These are phyloP conservation scores for Cotesia typhae DNA, from an alignment of 1,140 invertebrate genomes.

Conservation along the genomic window DNA sequence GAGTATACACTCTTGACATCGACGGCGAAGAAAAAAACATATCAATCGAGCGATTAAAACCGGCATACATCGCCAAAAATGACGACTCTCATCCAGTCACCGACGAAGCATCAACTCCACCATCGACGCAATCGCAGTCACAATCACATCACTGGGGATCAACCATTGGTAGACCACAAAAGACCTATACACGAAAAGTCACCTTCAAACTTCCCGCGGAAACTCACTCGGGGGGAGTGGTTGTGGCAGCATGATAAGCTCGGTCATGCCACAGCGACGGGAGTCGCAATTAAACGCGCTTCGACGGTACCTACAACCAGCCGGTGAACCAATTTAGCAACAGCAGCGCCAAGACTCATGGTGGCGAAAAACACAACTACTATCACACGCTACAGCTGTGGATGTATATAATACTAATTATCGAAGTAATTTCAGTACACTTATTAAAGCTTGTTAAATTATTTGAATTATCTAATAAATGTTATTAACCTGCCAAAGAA, in stretches of 20 bases:
- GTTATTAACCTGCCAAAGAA: no score
- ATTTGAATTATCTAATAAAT: no score
- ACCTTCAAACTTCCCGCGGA: neutral
- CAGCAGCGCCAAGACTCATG: no score
- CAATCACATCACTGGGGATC: neutral
- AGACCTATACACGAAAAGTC: neutral
- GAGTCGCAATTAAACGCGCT: no score
- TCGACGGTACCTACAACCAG: no score
- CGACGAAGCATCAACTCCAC: neutral
- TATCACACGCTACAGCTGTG: no score
- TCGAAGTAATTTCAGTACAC: no score
- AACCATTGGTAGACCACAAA: neutral
- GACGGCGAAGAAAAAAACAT: neutral
- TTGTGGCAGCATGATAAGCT: neutral
- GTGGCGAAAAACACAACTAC: no score
- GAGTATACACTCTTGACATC: conserved; percentile 30
- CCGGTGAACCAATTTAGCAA: no score
- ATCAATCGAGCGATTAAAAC: conserved; percentile 19
- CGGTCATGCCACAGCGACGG: neutral
- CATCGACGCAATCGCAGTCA: neutral
- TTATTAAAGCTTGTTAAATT: no score
- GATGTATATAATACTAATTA: no score
- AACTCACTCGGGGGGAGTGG: conserved; percentile 10
- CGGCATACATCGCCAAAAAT: conserved; percentile 14
- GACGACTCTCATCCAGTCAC: neutral